A percentile compares a stretch with the other conserved stretches of the same genome.
phyloP scores from a whole-genome alignment of 1,140 invertebrate species.

The Sipha flava region DNA sequence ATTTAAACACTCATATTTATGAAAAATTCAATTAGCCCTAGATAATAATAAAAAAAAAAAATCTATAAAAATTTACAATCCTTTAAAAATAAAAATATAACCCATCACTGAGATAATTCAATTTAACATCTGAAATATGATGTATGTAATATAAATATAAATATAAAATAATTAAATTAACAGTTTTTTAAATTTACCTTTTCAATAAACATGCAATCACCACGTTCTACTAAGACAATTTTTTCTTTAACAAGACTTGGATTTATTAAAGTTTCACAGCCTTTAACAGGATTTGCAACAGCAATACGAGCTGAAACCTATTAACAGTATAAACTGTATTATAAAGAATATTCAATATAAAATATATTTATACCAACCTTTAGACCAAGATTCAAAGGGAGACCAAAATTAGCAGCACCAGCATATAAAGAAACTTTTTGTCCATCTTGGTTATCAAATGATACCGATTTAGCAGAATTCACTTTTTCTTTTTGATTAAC shows the following conservation, averaged over 20 bases:
- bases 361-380: not conserved
- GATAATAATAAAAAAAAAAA: too few relatives aligned
- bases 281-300: slow-evolving; percentile 58
- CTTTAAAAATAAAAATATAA: too few relatives aligned
- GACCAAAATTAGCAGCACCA: slow-evolving; percentile 21
- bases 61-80: too few relatives aligned
- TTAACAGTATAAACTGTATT: slow-evolving; percentile 1
- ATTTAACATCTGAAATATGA: too few relatives aligned
- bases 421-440: slow-evolving; percentile 11
- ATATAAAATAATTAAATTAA: not conserved
- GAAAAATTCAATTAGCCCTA: too few relatives aligned
- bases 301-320: slow-evolving; percentile 54
- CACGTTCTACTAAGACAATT: slow-evolving; percentile 76
- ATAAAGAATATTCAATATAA: not conserved
- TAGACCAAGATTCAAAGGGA: slow-evolving; percentile 4
- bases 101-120: too few relatives aligned
- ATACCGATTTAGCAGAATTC: slow-evolving; percentile 3
- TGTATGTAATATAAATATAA: too few relatives aligned
- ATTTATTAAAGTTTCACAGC: slow-evolving; percentile 61
- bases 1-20: too few relatives aligned
- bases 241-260: slow-evolving; percentile 55
- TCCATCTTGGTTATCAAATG: slow-evolving; percentile 9
- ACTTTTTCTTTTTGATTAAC: slow-evolving; percentile 22
- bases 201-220: slow-evolving; percentile 92
- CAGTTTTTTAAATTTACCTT: slow-evolving; percentile 57